These are phyloP conservation scores for Blastobasis adustella DNA, from an alignment of 2,888 invertebrate species.

Conservation along the genomic window DNA sequence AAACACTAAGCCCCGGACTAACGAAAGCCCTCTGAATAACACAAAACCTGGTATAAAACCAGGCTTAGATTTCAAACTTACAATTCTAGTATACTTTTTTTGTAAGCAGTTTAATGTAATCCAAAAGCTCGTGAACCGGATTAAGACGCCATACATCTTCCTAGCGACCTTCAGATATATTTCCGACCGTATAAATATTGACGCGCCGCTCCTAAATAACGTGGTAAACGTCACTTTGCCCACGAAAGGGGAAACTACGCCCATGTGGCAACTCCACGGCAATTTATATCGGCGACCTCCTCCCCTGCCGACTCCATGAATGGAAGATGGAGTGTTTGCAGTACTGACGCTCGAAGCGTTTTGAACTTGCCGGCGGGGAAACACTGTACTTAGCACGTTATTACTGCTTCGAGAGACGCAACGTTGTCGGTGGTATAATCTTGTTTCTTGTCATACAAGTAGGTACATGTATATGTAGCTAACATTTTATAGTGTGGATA, in stretches of 20 bases:
- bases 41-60: too few relatives aligned
- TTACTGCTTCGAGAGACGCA: too few relatives aligned
- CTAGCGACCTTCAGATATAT: background rate
- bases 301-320: slow-evolving; percentile 14
- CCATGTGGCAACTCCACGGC: slow-evolving; percentile 24
- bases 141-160: background rate
- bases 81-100: background rate
- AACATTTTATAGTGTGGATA: too few relatives aligned
- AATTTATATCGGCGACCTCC: slow-evolving; percentile 15
- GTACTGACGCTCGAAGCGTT: slow-evolving; percentile 10
- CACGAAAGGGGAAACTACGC: slow-evolving; percentile 12
- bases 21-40: too few relatives aligned
- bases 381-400: background rate
- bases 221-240: slow-evolving; percentile 15
- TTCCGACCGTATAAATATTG: background rate
- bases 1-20: too few relatives aligned
- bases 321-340: slow-evolving; percentile 25
- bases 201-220: slow-evolving; percentile 8
- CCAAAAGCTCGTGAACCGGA: background rate
- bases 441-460: too few relatives aligned
- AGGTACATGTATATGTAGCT: too few relatives aligned
- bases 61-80: background rate
- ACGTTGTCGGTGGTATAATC: too few relatives aligned
- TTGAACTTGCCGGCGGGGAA: slow-evolving; percentile 3
- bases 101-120: background rate